Conservation (phyloP, 1,140 invertebrate genomes). For the Ceratitis capitata region DNA sequence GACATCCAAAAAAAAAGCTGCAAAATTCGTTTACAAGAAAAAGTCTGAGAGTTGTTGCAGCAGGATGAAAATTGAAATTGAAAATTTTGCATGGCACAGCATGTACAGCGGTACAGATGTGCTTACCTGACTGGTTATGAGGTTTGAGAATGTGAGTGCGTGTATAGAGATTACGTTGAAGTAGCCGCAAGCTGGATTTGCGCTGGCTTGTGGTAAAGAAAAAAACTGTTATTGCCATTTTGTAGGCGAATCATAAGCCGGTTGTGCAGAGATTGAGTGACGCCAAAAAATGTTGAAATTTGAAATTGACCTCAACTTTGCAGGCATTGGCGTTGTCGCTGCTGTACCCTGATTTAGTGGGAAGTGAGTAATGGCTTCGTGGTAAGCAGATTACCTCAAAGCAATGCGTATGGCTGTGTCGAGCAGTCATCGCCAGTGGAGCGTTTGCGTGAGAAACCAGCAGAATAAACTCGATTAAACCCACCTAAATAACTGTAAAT, state of each 20-base stretch:
- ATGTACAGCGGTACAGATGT: background rate
- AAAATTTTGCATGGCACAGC: background rate
- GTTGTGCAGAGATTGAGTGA: background rate
- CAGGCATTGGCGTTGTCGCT: background rate
- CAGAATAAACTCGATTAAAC: background rate
- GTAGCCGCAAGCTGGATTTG: background rate
- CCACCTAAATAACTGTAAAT: background rate
- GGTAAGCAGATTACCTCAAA: background rate
- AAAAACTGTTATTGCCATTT: background rate
- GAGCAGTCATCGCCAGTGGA: background rate
- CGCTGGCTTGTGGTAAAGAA: background rate
- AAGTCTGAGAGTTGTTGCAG: background rate
- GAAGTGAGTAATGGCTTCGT: background rate
- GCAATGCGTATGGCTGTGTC: background rate
- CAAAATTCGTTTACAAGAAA: background rate
- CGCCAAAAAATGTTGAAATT: background rate
- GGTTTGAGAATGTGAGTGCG: background rate
- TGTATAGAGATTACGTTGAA: background rate
- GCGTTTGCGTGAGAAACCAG: background rate
- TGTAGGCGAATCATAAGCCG: background rate
- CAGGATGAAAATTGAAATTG: background rate
- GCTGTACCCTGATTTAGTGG: background rate
- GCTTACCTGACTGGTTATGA: too few species aligned
- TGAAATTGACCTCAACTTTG: background rate
- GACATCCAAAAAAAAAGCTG: background rate